phyloP scores from a whole-genome alignment of 2,888 invertebrate genomes.

The Liposcelis brunnea region DNA sequence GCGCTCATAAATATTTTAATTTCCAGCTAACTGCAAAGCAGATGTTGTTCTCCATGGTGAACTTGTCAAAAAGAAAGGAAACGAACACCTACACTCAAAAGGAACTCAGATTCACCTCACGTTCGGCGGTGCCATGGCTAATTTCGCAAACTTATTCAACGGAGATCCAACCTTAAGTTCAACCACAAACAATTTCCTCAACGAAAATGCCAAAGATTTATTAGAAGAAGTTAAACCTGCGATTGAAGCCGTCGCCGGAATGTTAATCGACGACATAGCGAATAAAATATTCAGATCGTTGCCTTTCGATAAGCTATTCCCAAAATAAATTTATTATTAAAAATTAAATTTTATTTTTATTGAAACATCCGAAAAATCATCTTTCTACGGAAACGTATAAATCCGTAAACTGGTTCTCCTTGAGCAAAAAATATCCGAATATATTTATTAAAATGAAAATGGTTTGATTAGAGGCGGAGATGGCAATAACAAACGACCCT shows the following conservation, averaged over 20 bases:
- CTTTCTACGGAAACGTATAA: too few species aligned
- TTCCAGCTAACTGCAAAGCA: constrained; percentile 45
- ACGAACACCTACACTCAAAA: constrained; percentile 42
- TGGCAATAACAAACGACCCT: too few species aligned
- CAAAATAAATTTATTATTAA: constrained; percentile 12
- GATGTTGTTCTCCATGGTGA: constrained; percentile 45
- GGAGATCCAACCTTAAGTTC: constrained; percentile 43
- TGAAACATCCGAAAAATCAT: too few species aligned
- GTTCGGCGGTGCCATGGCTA: constrained; percentile 39
- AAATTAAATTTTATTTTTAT: too few species aligned
- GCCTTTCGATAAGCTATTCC: constrained; percentile 18
- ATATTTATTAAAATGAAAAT: too few species aligned
- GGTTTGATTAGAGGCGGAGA: too few species aligned
- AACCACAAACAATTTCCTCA: constrained; percentile 19
- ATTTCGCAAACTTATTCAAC: constrained; percentile 47
- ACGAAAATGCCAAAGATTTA: constrained; percentile 20
- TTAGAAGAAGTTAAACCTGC: constrained; percentile 19
- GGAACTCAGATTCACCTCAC: constrained; percentile 42
- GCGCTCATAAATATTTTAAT: constrained; percentile 10
- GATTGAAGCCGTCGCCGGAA: constrained; percentile 17
- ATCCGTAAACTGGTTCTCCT: too few species aligned
- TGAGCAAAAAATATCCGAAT: too few species aligned
- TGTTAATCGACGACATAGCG: constrained; percentile 18
- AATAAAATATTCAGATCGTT: constrained; percentile 17
- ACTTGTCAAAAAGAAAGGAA: constrained; percentile 33